Evolutionary conservation across 2,888 invertebrate genomes (phyloP).

Genomic region (Cheilosia impressa): DNA sequence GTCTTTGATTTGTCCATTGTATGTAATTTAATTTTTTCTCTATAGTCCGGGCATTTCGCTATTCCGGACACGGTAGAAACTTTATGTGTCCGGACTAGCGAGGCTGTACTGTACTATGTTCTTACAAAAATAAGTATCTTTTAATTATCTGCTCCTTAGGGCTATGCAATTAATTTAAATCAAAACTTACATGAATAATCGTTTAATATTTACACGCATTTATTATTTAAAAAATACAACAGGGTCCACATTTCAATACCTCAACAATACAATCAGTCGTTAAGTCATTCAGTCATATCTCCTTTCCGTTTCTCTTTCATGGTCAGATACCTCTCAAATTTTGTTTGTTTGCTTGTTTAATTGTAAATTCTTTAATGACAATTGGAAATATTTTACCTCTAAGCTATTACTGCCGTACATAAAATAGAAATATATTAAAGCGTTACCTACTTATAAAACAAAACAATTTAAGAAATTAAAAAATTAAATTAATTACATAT

Average conservation of each 20-base stretch:
- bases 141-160: constrained; percentile 38
- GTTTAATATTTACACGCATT: constrained; percentile 60
- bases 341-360: constrained; percentile 37
- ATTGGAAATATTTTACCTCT: constrained; percentile 31
- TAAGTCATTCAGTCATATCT: constrained; percentile 70
- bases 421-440: constrained; percentile 62
- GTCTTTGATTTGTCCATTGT: no score
- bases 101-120: no score
- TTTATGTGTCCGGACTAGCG: no score
- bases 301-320: constrained; percentile 18
- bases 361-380: constrained; percentile 17
- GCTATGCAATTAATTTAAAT: constrained; percentile 48
- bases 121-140: constrained; percentile 38
- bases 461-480: constrained; percentile 41
- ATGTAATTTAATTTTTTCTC: no score
- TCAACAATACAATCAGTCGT: constrained; percentile 74
- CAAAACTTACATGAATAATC: constrained; percentile 46
- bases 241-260: constrained; percentile 56
- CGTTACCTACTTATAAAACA: constrained; percentile 56
- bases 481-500: constrained; percentile 73
- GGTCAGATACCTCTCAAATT: constrained; percentile 9
- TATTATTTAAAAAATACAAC: constrained; percentile 60
- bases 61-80: no score
- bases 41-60: no score
- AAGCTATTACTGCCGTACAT: constrained; percentile 11